Evolutionary conservation across 1,140 invertebrate species (phyloP).

Genomic region (Colletes gigas): DNA sequence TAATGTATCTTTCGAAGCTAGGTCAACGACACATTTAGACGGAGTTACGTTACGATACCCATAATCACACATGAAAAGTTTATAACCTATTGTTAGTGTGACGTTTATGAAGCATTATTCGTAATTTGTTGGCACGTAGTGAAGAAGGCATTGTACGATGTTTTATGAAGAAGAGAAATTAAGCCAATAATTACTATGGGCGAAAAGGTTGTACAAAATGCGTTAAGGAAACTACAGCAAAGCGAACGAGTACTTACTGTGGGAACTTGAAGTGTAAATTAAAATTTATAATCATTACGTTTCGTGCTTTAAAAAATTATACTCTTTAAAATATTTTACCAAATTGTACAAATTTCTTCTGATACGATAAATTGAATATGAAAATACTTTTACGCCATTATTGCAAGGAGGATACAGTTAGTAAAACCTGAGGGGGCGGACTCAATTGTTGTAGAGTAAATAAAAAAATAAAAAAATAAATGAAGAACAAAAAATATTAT

Average conservation of each 20-base stretch:
- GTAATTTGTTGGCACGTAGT: background rate
- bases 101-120: background rate
- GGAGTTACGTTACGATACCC: background rate
- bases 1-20: background rate
- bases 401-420: no score
- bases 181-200: background rate
- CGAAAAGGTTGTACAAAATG: no score
- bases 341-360: no score
- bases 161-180: conserved; percentile 1
- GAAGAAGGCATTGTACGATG: background rate
- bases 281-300: background rate
- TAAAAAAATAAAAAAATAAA: no score
- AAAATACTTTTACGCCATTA: no score
- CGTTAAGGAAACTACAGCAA: background rate
- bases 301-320: background rate
- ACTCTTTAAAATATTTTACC: background rate
- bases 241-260: background rate
- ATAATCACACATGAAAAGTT: background rate
- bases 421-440: no score
- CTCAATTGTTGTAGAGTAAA: no score
- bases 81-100: background rate
- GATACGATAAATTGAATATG: no score
- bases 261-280: background rate
- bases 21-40: background rate
- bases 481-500: no score